Evolutionary conservation across 2,797 vertebrate genomes (phyloP), one percentile per base, ranked within the genome.

Genomic region (Helicolenus hilgendorfi): DNA sequence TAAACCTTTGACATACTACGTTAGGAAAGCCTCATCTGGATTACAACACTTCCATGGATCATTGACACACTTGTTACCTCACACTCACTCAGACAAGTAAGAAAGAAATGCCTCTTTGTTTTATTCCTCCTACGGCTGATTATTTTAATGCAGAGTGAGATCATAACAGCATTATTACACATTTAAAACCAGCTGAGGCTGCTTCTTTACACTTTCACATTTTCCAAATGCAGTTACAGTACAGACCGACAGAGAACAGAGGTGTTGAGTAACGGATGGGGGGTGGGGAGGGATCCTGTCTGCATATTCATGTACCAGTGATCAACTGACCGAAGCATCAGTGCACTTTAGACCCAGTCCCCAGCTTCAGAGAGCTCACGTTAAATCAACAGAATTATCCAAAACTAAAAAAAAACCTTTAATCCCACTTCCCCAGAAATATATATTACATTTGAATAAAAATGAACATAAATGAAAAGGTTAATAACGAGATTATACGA

Each of bases 101-200:
- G 4, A 63, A 38, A 71, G 15, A 31, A 35, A 45, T 13, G 15
- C 3, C 6, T 3, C 4, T 10, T 31, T 41, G 13, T 7, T 55
- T 22, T 4, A 26, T 72, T 72, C 8, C 11, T 55, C 4, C 5
- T 31, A 36, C 9, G 11, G 18, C 36, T 18, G 36, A 35, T 71
- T 55, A 45, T 72, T 76, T 83, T 62, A 80, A 72, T 83, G n/a
- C 15, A 82, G 49, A 59, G n/a, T 79, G 22, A 59, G 36, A 60
- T 80, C 45, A 77, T 11, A 63, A 53, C 27, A 67, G n/a, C 22
- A n/a, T 72, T 20, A 77, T 29, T 33, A 74, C 26, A 20, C n/a
- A 72, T 79, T 65, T 31, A 79, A 85, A 89, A 79, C 4, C 45
- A 68, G 62, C 15, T 11, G 27, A 60, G 11, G 36, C 31, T 76